Evolutionary conservation across 2,113 vertebrate species (phyloP).

Genomic region (Ondatra zibethicus): DNA sequence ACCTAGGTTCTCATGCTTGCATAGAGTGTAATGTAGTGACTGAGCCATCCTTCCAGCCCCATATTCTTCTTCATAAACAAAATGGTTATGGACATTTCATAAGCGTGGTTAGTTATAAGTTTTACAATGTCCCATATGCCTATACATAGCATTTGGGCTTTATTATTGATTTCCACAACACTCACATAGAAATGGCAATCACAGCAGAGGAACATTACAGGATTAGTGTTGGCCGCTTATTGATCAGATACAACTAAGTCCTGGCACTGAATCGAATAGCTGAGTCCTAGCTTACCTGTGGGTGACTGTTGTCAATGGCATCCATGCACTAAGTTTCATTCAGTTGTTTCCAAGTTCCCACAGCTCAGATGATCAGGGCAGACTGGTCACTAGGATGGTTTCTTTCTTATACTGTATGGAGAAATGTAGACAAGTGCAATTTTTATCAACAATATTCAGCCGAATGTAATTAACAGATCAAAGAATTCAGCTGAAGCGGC

Average conservation of each 20-base stretch:
- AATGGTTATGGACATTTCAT: background rate
- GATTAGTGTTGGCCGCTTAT: background rate
- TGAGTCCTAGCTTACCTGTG: background rate
- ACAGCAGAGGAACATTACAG: background rate
- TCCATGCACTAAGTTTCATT: background rate
- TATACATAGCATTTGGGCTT: background rate
- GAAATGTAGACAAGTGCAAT: background rate
- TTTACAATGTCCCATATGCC: background rate
- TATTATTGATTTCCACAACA: background rate
- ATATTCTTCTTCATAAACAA: background rate
- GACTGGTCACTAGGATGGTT: background rate
- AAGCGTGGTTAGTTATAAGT: constrained; percentile 4
- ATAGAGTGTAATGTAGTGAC: background rate
- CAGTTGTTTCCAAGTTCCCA: background rate
- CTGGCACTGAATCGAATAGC: background rate
- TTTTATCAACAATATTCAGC: background rate
- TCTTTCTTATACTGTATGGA: background rate
- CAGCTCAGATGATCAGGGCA: background rate
- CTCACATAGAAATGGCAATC: background rate
- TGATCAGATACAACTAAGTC: background rate
- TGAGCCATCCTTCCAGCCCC: background rate
- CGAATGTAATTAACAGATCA: background rate
- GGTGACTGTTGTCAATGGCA: background rate
- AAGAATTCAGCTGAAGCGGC: background rate
- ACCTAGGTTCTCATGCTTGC: background rate